Conservation (phyloP, 2,888 invertebrate species). For the Andricus quercusramuli region DNA sequence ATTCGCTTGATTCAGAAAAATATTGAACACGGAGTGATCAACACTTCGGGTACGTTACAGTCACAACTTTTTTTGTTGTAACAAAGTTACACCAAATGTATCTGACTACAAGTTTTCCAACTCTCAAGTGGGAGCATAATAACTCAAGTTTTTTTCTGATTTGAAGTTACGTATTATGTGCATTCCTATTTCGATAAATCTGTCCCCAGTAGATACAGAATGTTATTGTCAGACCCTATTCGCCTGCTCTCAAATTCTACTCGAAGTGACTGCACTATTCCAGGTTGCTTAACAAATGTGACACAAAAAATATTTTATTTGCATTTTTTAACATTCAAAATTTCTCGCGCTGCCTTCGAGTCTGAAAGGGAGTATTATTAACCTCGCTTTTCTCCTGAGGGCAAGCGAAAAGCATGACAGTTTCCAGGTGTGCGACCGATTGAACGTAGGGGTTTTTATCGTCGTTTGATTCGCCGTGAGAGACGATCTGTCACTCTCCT, state of each 20-base stretch:
- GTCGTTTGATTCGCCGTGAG: constrained; percentile 51
- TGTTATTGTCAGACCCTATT: background rate
- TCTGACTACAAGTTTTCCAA: no score
- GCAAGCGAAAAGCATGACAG: background rate
- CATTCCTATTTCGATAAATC: background rate
- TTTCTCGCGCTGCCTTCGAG: background rate
- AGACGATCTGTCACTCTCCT: constrained; percentile 52
- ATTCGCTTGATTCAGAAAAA: no score
- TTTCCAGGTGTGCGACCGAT: background rate
- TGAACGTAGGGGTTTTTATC: constrained; percentile 50
- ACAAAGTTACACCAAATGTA: no score
- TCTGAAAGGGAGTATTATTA: background rate
- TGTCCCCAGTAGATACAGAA: background rate
- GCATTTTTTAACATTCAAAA: background rate
- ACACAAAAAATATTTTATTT: background rate
- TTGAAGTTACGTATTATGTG: background rate
- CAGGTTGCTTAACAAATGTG: constrained; percentile 4
- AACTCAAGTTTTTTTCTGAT: background rate
- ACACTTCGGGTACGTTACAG: no score
- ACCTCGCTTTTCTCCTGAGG: background rate
- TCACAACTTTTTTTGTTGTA: no score
- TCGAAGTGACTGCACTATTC: background rate
- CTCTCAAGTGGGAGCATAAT: background rate
- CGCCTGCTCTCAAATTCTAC: background rate
- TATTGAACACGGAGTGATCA: no score